Conservation (phyloP, 2,797 vertebrate species). For the Acrossocheilus fasciatus region DNA sequence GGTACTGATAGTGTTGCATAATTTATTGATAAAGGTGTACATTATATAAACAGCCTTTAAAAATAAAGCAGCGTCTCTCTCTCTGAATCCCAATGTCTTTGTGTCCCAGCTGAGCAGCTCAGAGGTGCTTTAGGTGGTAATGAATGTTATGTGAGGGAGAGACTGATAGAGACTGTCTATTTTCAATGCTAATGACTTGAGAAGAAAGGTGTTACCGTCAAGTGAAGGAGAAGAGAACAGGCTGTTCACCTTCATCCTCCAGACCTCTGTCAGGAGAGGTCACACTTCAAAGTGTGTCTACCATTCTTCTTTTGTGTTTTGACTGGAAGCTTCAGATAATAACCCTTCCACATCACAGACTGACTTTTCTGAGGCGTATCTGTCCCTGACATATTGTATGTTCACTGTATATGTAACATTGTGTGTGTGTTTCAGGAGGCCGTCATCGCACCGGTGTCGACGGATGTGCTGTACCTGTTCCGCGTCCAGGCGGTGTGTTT, state of each 20-base stretch:
- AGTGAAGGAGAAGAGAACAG: conserved; percentile 22
- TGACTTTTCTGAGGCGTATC: conserved; percentile 27
- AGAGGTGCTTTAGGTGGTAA: conserved; percentile 45
- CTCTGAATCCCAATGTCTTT: neutral
- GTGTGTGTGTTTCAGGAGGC: conserved; percentile 84
- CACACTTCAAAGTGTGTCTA: conserved; percentile 33
- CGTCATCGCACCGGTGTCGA: conserved; percentile 91
- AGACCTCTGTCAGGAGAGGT: conserved; percentile 37
- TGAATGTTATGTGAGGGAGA: conserved; percentile 25
- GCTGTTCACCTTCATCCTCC: conserved; percentile 22
- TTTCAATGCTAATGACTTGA: conserved; percentile 38
- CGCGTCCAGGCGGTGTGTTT: conserved; percentile 94
- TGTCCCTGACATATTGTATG: neutral
- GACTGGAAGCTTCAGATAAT: conserved; percentile 46
- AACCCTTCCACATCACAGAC: conserved; percentile 46
- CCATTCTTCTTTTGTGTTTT: conserved; percentile 45
- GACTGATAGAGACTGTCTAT: conserved; percentile 21
- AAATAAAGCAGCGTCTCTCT: neutral
- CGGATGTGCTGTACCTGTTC: conserved; percentile 96
- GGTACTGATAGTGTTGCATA: neutral
- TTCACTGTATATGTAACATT: conserved; percentile 33
- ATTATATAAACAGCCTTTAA: conserved; percentile 4
- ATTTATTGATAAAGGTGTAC: neutral
- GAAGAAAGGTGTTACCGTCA: conserved; percentile 26
- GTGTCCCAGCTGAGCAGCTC: conserved; percentile 28